A percentile compares a stretch with the other conserved stretches of the same genome.
These are phyloP conservation scores for Isaurus tuberculatus DNA, from an alignment of 92 coral and sea anemone genomes.

Conservation along the genomic window DNA sequence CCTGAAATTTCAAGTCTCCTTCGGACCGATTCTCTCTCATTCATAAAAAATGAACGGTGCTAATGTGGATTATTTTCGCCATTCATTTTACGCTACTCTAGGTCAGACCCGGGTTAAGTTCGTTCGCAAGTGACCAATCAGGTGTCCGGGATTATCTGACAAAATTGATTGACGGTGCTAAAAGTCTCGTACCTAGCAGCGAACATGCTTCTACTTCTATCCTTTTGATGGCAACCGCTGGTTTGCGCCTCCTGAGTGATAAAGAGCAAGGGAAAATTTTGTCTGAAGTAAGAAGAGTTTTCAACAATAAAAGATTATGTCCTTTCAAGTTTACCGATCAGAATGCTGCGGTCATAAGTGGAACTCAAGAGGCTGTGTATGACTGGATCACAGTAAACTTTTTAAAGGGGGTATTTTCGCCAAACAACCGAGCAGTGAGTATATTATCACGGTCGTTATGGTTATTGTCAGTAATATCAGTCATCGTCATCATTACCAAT, in stretches of 20 bases:
- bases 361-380: not conserved
- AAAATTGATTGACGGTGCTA: not conserved
- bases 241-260: not conserved
- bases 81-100: no score
- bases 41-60: no score
- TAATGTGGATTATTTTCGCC: no score
- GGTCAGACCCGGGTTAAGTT: not conserved
- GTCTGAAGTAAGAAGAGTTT: not conserved
- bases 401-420: not conserved
- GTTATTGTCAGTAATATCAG: no score
- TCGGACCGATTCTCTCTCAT: no score
- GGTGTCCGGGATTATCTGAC: not conserved
- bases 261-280: not conserved
- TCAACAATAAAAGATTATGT: not conserved
- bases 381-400: not conserved
- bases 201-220: not conserved
- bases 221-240: constrained; percentile 13
- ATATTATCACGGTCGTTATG: no score
- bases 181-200: not conserved
- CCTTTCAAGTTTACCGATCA: not conserved
- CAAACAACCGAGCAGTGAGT: no score
- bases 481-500: no score
- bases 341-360: not conserved
- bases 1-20: no score
- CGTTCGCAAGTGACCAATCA: not conserved